A percentile compares a stretch with the other conserved stretches of the same genome.
These are phyloP conservation scores for Rynchops niger DNA, from an alignment of 2,113 vertebrate species.

Conservation along the genomic window DNA sequence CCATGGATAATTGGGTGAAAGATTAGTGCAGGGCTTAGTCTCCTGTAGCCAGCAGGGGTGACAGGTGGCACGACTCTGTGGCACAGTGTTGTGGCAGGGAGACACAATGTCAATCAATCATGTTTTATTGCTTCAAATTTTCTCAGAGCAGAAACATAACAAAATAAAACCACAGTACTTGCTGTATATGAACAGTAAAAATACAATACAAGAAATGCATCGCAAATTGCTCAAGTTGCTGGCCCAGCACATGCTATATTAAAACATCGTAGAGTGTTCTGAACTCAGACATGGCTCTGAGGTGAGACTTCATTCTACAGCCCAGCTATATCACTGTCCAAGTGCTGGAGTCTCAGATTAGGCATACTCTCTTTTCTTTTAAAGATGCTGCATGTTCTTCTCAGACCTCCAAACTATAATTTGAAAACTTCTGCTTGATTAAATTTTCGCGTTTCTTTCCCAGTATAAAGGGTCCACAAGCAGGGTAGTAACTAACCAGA, in stretches of 20 bases:
- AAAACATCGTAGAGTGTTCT: neutral
- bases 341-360: neutral
- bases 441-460: neutral
- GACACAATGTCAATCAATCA: neutral
- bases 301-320: neutral
- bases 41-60: neutral
- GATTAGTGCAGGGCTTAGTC: neutral
- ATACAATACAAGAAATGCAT: neutral
- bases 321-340: neutral
- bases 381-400: neutral
- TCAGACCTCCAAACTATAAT: neutral
- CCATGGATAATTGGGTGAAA: neutral
- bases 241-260: neutral
- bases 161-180: neutral
- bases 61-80: neutral
- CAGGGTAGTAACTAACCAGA: neutral
- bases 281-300: neutral
- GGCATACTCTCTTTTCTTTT: neutral
- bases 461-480: neutral
- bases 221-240: neutral
- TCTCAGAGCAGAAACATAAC: neutral
- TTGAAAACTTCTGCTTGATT: neutral
- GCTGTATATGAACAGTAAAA: neutral
- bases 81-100: neutral
- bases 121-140: conserved; percentile 11